phyloP scores from a whole-genome alignment of 2,113 vertebrate genomes.

The Spilogale gracilis region DNA sequence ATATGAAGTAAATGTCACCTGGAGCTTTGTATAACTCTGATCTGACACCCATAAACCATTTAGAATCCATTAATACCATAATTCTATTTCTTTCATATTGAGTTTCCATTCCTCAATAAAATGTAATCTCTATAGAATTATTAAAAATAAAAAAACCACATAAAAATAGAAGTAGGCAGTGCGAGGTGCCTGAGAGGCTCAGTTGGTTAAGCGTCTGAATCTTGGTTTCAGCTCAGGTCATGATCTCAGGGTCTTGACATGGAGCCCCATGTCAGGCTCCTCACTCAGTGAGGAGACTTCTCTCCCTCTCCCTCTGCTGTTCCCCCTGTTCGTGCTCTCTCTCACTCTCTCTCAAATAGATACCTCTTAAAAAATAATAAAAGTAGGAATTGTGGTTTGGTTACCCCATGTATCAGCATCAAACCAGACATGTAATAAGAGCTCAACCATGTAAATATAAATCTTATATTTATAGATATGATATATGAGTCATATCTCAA shows the following conservation, averaged over 20 bases:
- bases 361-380: not conserved
- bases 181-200: not conserved
- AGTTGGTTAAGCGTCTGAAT: not conserved
- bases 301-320: too few relatives aligned
- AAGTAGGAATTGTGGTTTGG: not conserved
- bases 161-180: not conserved
- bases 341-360: too few relatives aligned
- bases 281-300: too few relatives aligned
- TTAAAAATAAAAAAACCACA: not conserved
- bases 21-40: constrained; percentile 10
- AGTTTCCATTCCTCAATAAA: constrained; percentile 61
- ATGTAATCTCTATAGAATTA: constrained; percentile 7
- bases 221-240: not conserved
- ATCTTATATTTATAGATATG: not conserved
- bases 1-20: constrained; percentile 59
- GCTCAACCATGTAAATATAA: not conserved
- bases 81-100: constrained; percentile 65
- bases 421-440: not conserved
- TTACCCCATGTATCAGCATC: not conserved
- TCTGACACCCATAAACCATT: constrained; percentile 30
- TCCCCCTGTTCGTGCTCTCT: too few relatives aligned
- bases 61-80: constrained; percentile 62
- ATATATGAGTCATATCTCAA: not conserved
- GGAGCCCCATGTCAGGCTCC: not conserved
- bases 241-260: not conserved